Conservation (phyloP, 2,888 invertebrate genomes). For the Axea sp. region DNA sequence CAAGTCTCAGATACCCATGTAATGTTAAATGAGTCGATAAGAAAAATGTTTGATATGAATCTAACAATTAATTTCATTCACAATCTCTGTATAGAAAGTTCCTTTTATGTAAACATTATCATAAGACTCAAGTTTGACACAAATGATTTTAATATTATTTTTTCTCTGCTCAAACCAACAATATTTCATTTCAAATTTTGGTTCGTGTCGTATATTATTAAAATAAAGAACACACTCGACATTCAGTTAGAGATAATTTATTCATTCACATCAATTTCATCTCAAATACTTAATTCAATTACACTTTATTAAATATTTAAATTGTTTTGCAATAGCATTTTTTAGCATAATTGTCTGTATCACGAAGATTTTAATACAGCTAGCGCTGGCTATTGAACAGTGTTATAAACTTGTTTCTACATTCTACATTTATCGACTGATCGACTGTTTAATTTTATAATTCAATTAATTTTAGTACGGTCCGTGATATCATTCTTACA, state of each 20-base stretch:
- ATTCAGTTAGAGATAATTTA: too few relatives aligned
- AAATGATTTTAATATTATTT: too few relatives aligned
- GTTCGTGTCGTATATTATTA: neutral
- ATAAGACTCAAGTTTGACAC: neutral
- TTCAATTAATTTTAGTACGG: too few relatives aligned
- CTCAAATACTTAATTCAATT: too few relatives aligned
- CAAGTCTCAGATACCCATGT: constrained; percentile 18
- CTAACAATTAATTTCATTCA: constrained; percentile 28
- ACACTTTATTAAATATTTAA: too few relatives aligned
- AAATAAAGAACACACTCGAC: too few relatives aligned
- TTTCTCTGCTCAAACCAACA: too few relatives aligned
- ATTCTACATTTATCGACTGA: neutral
- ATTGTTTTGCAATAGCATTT: too few relatives aligned
- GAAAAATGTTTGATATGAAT: constrained; percentile 26
- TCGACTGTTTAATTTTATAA: too few relatives aligned
- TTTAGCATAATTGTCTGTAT: too few relatives aligned
- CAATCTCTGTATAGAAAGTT: constrained; percentile 5
- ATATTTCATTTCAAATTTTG: neutral
- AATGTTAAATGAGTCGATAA: constrained; percentile 37
- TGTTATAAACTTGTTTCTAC: neutral
- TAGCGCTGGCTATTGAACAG: constrained; percentile 1
- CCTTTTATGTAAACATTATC: neutral
- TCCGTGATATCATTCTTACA: too few relatives aligned
- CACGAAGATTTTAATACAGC: neutral
- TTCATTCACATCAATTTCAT: too few relatives aligned